phyloP scores from a whole-genome alignment of 2,113 vertebrate genomes.

The Leucopsar rothschildi region DNA sequence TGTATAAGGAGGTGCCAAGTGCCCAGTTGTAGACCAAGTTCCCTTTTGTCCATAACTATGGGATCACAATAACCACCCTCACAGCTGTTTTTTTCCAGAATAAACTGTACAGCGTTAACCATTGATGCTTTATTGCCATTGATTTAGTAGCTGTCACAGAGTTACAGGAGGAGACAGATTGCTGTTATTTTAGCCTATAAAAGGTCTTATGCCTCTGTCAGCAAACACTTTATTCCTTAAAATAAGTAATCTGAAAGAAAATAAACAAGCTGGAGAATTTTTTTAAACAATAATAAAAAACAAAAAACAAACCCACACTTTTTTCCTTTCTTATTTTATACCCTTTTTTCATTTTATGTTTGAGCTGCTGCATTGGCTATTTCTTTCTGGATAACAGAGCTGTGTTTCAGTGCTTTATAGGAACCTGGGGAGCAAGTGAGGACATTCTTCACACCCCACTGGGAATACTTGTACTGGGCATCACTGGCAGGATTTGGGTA shows the following conservation, averaged over 20 bases:
- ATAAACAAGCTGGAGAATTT: neutral
- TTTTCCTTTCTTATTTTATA: neutral
- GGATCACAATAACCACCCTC: neutral
- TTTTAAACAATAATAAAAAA: neutral
- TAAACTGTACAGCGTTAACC: neutral
- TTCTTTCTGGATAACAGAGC: neutral
- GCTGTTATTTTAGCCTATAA: conserved; percentile 50
- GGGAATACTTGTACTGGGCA: neutral
- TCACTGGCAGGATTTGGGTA: neutral
- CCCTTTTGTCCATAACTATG: neutral
- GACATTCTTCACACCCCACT: neutral
- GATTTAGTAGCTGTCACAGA: conserved; percentile 47
- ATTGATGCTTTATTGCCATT: conserved; percentile 46
- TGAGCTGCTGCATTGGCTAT: neutral
- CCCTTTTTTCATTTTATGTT: neutral
- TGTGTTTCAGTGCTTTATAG: neutral
- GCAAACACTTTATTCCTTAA: conserved; percentile 48
- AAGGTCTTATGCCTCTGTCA: conserved; percentile 39
- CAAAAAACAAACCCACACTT: rapidly evolving
- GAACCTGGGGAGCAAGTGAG: neutral
- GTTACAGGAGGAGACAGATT: conserved; percentile 39
- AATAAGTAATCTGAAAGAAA: conserved; percentile 44
- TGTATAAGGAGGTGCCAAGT: neutral
- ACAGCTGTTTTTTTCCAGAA: neutral
- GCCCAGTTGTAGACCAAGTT: neutral